A percentile compares a stretch with the other conserved stretches of the same genome.
phyloP scores from a whole-genome alignment of 2,113 vertebrate species.

The Alces alces region DNA sequence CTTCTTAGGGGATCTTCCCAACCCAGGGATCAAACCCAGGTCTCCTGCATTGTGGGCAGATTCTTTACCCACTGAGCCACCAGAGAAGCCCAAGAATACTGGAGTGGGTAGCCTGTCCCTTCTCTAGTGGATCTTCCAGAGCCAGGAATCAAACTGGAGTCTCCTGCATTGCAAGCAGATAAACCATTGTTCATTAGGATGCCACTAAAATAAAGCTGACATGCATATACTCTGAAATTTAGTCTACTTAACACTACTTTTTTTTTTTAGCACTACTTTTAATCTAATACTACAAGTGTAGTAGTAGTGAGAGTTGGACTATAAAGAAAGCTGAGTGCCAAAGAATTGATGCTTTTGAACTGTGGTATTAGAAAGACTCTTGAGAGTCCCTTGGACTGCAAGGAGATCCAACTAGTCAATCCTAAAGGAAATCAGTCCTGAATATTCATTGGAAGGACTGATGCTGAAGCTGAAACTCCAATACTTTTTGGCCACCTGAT shows the following conservation, averaged over 20 bases:
- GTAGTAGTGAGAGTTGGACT: neutral
- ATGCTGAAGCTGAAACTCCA: neutral
- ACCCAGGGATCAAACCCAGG: neutral
- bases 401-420: neutral
- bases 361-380: neutral
- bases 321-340: neutral
- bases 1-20: neutral
- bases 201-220: constrained; percentile 26
- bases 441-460: neutral
- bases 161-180: neutral
- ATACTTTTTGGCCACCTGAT: neutral
- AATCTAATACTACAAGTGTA: neutral
- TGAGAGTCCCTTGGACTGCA: neutral
- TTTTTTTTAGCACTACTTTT: neutral
- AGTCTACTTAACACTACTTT: neutral
- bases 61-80: neutral
- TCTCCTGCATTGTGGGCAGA: neutral
- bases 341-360: neutral
- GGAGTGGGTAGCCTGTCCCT: neutral
- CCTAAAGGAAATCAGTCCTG: neutral
- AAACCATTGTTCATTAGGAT: neutral
- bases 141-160: neutral
- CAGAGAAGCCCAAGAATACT: neutral
- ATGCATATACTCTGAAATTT: neutral
- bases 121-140: neutral